phyloP scores from a whole-genome alignment of 2,797 vertebrate species.

The Acanthornis magna region DNA sequence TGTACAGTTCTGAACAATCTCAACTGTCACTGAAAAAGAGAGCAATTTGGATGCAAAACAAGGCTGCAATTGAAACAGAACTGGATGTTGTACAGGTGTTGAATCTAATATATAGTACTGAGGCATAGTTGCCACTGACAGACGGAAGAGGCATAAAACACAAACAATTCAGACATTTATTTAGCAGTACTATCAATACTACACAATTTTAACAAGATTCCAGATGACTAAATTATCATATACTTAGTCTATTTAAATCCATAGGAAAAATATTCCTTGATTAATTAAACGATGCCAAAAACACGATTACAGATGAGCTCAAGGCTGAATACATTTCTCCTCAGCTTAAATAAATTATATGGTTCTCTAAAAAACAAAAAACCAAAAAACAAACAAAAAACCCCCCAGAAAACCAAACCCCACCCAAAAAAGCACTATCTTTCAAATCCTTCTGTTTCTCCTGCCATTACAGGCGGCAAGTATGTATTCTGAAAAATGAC shows the following conservation, averaged over 20 bases:
- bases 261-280: neutral
- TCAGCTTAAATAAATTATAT: neutral
- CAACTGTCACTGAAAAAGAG: neutral
- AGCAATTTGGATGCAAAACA: slow-evolving; percentile 10
- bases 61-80: neutral
- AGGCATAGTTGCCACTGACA: neutral
- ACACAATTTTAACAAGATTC: neutral
- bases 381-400: neutral
- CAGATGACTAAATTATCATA: neutral
- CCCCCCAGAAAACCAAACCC: too few species aligned
- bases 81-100: neutral
- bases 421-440: neutral
- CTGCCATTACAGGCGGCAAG: neutral
- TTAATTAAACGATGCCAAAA: neutral
- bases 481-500: neutral
- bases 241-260: neutral
- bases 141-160: neutral
- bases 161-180: neutral
- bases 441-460: neutral
- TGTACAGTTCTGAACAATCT: slow-evolving; percentile 19
- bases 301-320: neutral
- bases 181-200: neutral
- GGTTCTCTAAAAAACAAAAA: neutral
- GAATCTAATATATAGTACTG: neutral
- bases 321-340: neutral